These are phyloP conservation scores for Thermophis baileyi DNA, from an alignment of 2,113 vertebrate genomes.

Conservation along the genomic window DNA sequence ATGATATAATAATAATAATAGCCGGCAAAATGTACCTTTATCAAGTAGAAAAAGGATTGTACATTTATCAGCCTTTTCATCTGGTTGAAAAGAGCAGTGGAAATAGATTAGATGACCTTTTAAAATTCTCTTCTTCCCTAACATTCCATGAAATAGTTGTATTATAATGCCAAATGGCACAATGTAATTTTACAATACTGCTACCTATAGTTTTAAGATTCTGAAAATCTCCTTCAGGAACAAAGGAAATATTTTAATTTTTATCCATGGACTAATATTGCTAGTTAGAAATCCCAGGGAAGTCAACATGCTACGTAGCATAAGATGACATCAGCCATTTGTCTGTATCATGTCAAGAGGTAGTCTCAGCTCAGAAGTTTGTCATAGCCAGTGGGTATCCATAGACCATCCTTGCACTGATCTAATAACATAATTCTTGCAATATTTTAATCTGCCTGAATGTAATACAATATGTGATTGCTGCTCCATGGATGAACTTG, in stretches of 20 bases:
- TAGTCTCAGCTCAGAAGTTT: background rate
- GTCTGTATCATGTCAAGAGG: background rate
- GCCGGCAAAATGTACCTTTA: background rate
- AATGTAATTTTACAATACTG: background rate
- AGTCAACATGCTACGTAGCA: background rate
- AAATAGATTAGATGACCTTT: conserved; percentile 23
- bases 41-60: background rate
- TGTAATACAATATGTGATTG: background rate
- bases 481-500: background rate
- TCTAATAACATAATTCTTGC: background rate
- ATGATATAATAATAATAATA: background rate
- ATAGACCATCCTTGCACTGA: background rate
- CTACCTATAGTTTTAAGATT: background rate
- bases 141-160: background rate
- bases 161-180: background rate
- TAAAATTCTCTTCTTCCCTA: background rate
- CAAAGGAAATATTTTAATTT: background rate
- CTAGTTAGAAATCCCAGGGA: background rate
- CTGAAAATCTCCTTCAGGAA: background rate
- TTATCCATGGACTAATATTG: background rate
- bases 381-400: background rate
- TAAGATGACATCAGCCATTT: background rate
- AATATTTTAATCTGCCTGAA: background rate
- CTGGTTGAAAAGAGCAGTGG: conserved; percentile 8
- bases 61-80: conserved; percentile 1